Percentiles rank a stretch among this genome's conserved stretches.
phyloP scores from a whole-genome alignment of 2,888 invertebrate species.

The Hirtodrosophila duncani region DNA sequence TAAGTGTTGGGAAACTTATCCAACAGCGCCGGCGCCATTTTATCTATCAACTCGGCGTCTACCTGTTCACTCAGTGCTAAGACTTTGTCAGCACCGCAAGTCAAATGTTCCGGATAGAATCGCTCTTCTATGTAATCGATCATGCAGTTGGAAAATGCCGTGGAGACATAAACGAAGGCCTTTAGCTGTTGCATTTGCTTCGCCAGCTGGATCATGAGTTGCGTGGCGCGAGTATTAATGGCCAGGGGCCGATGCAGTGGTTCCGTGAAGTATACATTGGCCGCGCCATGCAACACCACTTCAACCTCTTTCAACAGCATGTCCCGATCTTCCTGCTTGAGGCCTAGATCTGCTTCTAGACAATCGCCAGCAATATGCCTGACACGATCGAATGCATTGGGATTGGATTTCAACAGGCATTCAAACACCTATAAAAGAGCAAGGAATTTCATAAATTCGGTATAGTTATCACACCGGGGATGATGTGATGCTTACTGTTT shows the following conservation, averaged over 20 bases:
- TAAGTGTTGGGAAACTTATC: slow-evolving; percentile 83
- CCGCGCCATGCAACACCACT: slow-evolving; percentile 91
- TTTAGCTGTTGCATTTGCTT: slow-evolving; percentile 80
- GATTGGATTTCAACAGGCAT: slow-evolving; percentile 48
- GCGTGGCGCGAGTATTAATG: slow-evolving; percentile 85
- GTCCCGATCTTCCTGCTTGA: slow-evolving; percentile 71
- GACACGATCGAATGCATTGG: slow-evolving; percentile 67
- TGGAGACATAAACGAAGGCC: slow-evolving; percentile 83
- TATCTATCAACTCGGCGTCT: slow-evolving; percentile 73
- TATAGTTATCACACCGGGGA: too few species aligned
- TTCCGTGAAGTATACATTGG: slow-evolving; percentile 89
- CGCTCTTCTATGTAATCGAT: slow-evolving; percentile 74
- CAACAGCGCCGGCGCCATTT: slow-evolving; percentile 60
- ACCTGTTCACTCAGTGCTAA: slow-evolving; percentile 68
- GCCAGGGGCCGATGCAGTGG: slow-evolving; percentile 83
- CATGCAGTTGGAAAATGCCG: slow-evolving; percentile 84
- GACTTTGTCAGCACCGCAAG: slow-evolving; percentile 72
- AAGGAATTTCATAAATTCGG: neutral
- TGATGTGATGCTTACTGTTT: slow-evolving; percentile 79
- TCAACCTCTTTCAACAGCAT: slow-evolving; percentile 75
- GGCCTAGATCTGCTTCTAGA: slow-evolving; percentile 71
- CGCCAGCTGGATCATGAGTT: slow-evolving; percentile 82
- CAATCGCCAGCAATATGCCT: slow-evolving; percentile 77
- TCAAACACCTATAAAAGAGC: slow-evolving; percentile 13
- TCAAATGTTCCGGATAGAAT: slow-evolving; percentile 73